Evolutionary conservation across 2,888 invertebrate genomes (phyloP), one percentile per base, ranked within the genome.

Genomic region (Actias luna): DNA sequence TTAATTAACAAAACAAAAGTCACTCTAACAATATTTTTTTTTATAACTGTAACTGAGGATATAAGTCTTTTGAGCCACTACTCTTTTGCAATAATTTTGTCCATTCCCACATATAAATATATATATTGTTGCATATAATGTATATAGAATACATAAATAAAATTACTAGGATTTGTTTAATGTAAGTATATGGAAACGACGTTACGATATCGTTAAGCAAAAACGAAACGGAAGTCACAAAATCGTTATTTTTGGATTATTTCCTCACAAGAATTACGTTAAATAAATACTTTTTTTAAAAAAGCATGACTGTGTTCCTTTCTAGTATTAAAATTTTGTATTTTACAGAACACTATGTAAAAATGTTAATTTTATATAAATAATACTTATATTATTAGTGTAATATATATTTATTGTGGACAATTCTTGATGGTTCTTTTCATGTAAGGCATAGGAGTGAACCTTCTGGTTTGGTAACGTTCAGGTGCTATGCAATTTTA

Each of bases 261-360:
- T n/a, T 42, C 22, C 46, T 52, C 52, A 52, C 52, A 55, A 55
- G 55, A 55, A 29, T 29, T 55, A 55, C 55, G 29, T 55, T 29
- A 2, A 29, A n/a, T 27, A 7, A 29, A 29, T 55, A 55, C 29
- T 27, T 55, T 52, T 59, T 55, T 22, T 60, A 73, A 29, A 52
- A 52, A 55, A 55, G 55, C 55, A 72, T 77, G 73, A 84, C 83
- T 83, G 85, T 85, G 85, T 85, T 85, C 84, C 85, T 85, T 83
- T 80, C 64, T 74, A 77, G 75, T 69, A 64, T 69, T 75, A 75
- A 68, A 71, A 63, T 69, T 77, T 80, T 79, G 73, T 74, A 66
- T 70, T 73, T 74, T 78, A 77, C 72, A 71, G 74, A 42, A 72
- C 74, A 73, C 71, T 71, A 50, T 63, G 63, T 59, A 60, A 55